Evolutionary conservation across 2,113 vertebrate species (phyloP).

Genomic region (Anhinga rufa): DNA sequence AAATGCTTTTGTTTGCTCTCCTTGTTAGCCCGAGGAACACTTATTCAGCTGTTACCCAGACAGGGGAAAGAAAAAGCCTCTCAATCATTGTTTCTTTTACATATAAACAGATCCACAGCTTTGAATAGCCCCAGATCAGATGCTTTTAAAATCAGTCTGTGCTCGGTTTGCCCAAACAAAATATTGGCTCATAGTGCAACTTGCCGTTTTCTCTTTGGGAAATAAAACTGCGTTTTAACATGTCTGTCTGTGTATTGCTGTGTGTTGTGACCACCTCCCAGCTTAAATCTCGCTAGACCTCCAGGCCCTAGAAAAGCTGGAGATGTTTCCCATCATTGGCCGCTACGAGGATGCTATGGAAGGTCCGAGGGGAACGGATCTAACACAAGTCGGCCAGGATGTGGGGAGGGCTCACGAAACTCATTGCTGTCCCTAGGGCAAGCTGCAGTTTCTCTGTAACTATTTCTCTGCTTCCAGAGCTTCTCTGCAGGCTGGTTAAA

Average conservation of each 20-base stretch:
- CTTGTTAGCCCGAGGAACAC: background rate
- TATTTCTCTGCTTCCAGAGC: background rate
- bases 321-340: background rate
- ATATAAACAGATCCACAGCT: background rate
- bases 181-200: background rate
- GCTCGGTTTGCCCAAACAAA: background rate
- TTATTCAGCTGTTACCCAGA: background rate
- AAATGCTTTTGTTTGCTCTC: background rate
- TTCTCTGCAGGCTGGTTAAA: background rate
- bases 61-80: background rate
- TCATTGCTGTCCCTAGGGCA: background rate
- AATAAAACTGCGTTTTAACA: background rate
- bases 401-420: background rate
- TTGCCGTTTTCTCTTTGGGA: background rate
- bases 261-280: background rate
- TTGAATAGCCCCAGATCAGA: background rate
- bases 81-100: background rate
- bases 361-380: fast-evolving
- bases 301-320: background rate
- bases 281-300: background rate
- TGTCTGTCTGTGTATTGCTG: background rate
- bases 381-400: background rate
- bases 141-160: background rate
- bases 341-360: background rate
- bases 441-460: background rate